Conservation (phyloP, 2,888 invertebrate genomes). For the Spilosoma lubricipeda region DNA sequence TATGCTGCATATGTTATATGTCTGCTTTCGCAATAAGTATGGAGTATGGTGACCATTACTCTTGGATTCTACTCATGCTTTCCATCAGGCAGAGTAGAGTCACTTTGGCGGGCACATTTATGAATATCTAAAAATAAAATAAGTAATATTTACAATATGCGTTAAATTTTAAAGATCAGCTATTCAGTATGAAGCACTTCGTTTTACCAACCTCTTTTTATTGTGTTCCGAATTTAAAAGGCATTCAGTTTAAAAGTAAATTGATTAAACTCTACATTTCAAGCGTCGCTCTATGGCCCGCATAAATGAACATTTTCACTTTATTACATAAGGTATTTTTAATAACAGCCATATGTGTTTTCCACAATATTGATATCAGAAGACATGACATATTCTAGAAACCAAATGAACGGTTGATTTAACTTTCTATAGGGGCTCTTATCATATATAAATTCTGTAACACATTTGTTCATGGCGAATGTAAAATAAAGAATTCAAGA, state of each 20-base stretch:
- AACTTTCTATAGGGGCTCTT: constrained; percentile 62
- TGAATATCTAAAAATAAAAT: no score
- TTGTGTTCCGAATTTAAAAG: neutral
- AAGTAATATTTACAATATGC: no score
- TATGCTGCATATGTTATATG: no score
- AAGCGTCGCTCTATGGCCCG: neutral
- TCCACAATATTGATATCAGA: neutral
- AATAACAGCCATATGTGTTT: constrained; percentile 6
- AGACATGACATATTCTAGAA: neutral
- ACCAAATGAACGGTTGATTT: constrained; percentile 34
- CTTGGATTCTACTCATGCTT: no score
- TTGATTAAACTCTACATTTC: neutral
- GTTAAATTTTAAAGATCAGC: no score
- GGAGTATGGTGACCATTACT: no score
- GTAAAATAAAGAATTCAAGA: neutral
- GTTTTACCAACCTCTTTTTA: neutral
- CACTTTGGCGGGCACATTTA: no score
- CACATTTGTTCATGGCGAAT: neutral
- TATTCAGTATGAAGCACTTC: no score
- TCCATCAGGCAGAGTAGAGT: no score
- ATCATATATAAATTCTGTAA: constrained; percentile 38
- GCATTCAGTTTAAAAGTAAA: neutral
- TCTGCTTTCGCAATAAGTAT: no score
- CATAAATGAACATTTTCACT: neutral
- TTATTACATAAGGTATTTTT: neutral